These are phyloP conservation scores for Oncopeltus fasciatus DNA, from an alignment of 1,140 invertebrate species.

Conservation along the genomic window DNA sequence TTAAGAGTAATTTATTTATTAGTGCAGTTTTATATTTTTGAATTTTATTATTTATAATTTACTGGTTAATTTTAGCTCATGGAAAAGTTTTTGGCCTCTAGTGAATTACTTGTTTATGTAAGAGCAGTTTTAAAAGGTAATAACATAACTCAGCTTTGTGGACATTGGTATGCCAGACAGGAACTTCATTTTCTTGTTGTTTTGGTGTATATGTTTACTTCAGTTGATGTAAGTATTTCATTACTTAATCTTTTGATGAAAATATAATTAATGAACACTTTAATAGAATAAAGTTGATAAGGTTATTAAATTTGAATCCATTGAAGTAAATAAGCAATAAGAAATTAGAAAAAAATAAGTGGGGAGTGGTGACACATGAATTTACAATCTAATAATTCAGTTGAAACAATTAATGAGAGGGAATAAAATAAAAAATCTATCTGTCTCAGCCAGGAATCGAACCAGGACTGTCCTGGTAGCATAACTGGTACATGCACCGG, in stretches of 20 bases:
- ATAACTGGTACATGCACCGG: no score
- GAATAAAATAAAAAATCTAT: no score
- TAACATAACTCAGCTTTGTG: constrained; percentile 6
- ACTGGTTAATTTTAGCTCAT: constrained; percentile 17
- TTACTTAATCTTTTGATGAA: neutral
- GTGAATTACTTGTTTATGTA: constrained; percentile 19
- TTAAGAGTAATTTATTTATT: neutral
- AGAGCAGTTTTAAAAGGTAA: constrained; percentile 6
- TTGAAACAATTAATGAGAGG: no score
- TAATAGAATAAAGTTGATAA: neutral
- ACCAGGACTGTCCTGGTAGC: no score
- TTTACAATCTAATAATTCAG: no score
- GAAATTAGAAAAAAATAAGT: neutral
- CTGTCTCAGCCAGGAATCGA: no score
- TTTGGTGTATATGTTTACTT: constrained; percentile 18
- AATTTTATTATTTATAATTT: no score
- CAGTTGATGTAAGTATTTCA: constrained; percentile 19
- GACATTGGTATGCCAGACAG: constrained; percentile 23
- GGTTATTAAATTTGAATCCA: no score
- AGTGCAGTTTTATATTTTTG: neutral
- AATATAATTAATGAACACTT: neutral
- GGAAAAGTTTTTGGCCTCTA: constrained; percentile 13
- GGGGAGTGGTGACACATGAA: no score
- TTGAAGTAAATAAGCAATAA: no score
- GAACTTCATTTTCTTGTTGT: constrained; percentile 19